Percentiles rank a stretch among this genome's conserved stretches.
Evolutionary conservation across 2,113 vertebrate genomes (phyloP).

Genomic region (Indicator maculatus): DNA sequence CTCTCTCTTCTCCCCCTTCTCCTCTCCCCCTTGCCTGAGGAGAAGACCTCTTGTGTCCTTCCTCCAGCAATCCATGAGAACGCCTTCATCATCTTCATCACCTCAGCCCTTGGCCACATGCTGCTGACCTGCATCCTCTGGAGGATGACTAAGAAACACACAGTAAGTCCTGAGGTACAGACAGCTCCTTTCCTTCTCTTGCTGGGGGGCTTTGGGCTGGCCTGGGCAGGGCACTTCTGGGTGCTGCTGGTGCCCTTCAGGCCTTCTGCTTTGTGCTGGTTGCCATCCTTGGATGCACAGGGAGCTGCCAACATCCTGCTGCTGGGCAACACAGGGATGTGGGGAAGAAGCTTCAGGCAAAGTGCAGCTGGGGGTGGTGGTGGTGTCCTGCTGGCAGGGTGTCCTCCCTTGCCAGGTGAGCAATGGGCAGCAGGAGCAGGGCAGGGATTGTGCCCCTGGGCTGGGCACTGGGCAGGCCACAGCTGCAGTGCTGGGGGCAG

Average conservation of each 20-base stretch:
- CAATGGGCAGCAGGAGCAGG: not conserved
- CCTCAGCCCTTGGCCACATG: slow-evolving; percentile 88
- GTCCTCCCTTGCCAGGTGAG: not conserved
- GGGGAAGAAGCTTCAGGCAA: no score
- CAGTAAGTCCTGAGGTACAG: slow-evolving; percentile 86
- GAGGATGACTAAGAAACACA: slow-evolving; percentile 83
- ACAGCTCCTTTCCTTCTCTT: not conserved
- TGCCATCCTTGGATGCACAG: no score
- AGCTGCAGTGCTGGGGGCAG: not conserved
- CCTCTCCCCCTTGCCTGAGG: rapidly evolving
- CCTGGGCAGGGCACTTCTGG: no score
- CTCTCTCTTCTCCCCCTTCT: rapidly evolving
- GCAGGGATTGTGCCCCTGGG: not conserved
- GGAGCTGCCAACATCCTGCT: no score
- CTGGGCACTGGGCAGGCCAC: not conserved
- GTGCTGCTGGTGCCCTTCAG: no score
- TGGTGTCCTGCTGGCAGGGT: not conserved
- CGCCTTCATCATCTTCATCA: slow-evolving; percentile 88
- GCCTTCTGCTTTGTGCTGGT: no score
- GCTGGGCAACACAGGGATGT: no score
- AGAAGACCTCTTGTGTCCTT: not conserved
- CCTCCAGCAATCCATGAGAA: slow-evolving; percentile 85
- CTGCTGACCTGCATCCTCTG: slow-evolving; percentile 88
- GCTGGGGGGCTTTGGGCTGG: no score
- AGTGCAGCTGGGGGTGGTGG: no score